Evolutionary conservation across 1,140 invertebrate genomes (phyloP), one percentile per base, ranked within the genome.

Genomic region (Pogonognathellus flavescens): DNA sequence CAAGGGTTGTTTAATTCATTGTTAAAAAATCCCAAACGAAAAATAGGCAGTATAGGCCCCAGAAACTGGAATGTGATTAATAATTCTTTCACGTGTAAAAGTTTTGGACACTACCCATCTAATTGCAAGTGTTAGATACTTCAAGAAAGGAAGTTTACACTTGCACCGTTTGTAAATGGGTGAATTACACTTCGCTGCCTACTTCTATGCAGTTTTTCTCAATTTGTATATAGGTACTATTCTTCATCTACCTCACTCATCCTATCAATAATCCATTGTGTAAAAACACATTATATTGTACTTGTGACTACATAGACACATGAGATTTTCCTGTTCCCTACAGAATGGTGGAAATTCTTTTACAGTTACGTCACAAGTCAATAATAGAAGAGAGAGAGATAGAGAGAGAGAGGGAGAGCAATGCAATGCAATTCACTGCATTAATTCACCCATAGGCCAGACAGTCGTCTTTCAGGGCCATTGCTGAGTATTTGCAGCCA

Each of bases 331-430:
- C 11, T 55, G 62, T 66, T 66, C 62, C 62, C 62, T 18, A 76
- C 70, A 76, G 70, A 76, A 76, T 76, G 70, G 70, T 76, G 70
- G 70, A 76, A 76, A 76, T 76, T 76, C 70, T 76, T 76, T 16
- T 50, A 76, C 41, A 76, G 70, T 76, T 76, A 76, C 70, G 70
- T 76, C 70, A 76, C 70, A 76, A 76, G 70, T 76, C 70, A 76
- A 76, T 76, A 76, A 76, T 76, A 76, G 70, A 76, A 76, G 70
- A 76, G 70, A 76, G 70, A 41, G 70, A 41, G 41, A 41, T 31
- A 41, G 31, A 76, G 70, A 41, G 41, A 41, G 70, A 41, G 31
- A 76, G 70, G 70, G 31, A 76, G 70, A 31, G 70, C 70, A 31
- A 76, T 76, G 41, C 70, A 7, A 76, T 25, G 66, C 66, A 70